Percentiles rank a stretch among this genome's conserved stretches.
These are phyloP conservation scores for Fulica atra DNA, from an alignment of 2,113 vertebrate genomes.

Conservation along the genomic window DNA sequence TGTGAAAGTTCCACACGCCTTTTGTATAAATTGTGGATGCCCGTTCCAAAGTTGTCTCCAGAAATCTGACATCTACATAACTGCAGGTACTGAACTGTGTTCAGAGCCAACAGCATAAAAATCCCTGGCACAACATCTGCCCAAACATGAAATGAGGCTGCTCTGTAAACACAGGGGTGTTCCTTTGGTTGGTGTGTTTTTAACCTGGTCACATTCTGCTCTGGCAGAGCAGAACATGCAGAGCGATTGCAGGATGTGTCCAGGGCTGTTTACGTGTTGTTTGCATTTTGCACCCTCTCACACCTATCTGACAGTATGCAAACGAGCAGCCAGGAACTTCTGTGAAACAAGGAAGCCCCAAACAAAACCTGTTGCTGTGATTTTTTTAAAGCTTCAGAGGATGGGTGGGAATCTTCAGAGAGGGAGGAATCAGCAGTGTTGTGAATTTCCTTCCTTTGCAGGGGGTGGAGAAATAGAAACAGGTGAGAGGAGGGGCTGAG, in stretches of 20 bases:
- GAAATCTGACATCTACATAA: background rate
- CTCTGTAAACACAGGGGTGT: background rate
- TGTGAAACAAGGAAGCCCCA: background rate
- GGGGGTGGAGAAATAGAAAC: background rate
- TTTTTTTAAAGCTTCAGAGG: background rate
- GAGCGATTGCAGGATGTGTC: background rate
- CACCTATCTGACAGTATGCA: background rate
- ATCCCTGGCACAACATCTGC: background rate
- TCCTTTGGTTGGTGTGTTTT: background rate
- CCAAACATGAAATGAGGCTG: background rate
- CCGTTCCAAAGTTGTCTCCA: background rate
- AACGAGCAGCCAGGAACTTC: background rate
- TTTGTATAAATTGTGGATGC: rapidly evolving
- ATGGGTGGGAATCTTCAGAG: background rate
- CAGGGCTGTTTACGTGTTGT: background rate
- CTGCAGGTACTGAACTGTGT: background rate
- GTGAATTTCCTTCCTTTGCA: background rate
- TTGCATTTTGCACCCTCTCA: background rate
- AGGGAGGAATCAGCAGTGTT: background rate
- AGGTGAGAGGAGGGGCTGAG: conserved; percentile 6
- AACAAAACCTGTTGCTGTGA: background rate
- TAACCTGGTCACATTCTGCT: background rate
- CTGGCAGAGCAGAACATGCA: background rate
- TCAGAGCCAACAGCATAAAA: background rate
- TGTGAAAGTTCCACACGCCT: background rate